A percentile compares a stretch with the other conserved stretches of the same genome.
Conservation (phyloP, 1,140 invertebrate species). For the Diorhabda sublineata region DNA sequence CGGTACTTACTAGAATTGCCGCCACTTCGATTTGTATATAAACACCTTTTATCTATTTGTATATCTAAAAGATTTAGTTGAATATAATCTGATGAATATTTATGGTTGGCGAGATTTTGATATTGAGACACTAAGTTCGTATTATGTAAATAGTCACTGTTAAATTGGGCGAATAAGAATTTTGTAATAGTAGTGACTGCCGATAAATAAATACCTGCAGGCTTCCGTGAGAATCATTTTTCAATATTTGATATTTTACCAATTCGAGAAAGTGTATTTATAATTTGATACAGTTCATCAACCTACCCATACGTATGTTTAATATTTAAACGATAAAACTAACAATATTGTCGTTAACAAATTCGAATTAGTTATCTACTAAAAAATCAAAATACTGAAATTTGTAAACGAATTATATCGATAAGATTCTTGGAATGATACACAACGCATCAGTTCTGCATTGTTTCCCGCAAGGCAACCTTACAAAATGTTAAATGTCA, state of each 20-base stretch:
- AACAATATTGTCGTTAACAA: too few relatives aligned
- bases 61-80: slow-evolving; percentile 7
- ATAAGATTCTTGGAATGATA: too few relatives aligned
- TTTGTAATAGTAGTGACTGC: slow-evolving; percentile 6
- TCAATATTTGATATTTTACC: slow-evolving; percentile 3
- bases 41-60: slow-evolving; percentile 2
- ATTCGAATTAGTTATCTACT: too few relatives aligned
- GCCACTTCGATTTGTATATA: slow-evolving; percentile 9
- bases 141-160: slow-evolving; percentile 6
- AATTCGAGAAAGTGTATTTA: not conserved
- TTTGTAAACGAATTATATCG: too few relatives aligned
- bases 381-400: too few relatives aligned
- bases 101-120: slow-evolving; percentile 8
- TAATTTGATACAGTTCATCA: not conserved
- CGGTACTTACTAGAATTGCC: slow-evolving; percentile 4
- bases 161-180: slow-evolving; percentile 9
- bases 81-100: slow-evolving; percentile 11
- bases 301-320: too few relatives aligned
- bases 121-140: slow-evolving; percentile 5
- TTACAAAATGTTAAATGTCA: too few relatives aligned
- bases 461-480: too few relatives aligned
- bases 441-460: too few relatives aligned
- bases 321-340: too few relatives aligned
- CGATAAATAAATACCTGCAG: not conserved
- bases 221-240: slow-evolving; percentile 1